phyloP scores from a whole-genome alignment of 2,888 invertebrate genomes.

The Sympetrum striolatum region DNA sequence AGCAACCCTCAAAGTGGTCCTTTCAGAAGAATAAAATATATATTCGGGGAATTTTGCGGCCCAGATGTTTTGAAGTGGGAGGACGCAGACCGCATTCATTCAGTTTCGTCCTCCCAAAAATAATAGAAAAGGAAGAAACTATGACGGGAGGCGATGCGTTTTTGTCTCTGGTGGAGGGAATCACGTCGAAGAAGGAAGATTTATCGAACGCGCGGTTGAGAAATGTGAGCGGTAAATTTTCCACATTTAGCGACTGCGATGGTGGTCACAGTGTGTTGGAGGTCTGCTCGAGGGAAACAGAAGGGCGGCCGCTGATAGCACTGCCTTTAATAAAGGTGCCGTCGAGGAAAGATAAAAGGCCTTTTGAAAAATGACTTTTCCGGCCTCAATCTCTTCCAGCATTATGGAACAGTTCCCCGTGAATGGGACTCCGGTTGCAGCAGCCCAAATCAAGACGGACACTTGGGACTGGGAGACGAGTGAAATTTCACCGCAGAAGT shows the following conservation, averaged over 20 bases:
- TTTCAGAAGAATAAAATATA: neutral
- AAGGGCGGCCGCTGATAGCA: neutral
- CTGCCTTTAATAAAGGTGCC: conserved; percentile 3
- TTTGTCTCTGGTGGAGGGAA: neutral
- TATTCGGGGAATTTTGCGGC: neutral
- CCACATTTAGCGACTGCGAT: conserved; percentile 21
- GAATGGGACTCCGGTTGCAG: neutral
- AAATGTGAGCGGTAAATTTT: conserved; percentile 35
- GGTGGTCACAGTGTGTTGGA: neutral
- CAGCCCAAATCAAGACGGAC: neutral
- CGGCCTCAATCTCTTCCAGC: neutral
- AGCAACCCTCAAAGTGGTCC: too few species aligned
- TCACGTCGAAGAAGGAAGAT: neutral
- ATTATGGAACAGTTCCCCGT: neutral
- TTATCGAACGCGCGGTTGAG: conserved; percentile 18
- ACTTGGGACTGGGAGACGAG: neutral
- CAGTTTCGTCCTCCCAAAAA: neutral
- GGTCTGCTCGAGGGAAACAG: neutral
- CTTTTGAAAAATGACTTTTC: conserved; percentile 16
- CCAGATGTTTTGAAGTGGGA: neutral
- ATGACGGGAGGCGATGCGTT: neutral
- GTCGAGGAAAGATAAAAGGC: conserved; percentile 8
- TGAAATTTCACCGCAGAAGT: neutral
- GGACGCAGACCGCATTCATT: neutral
- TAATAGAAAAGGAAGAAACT: neutral